A percentile compares a stretch with the other conserved stretches of the same genome.
phyloP scores from a whole-genome alignment of 2,888 invertebrate genomes.

The Plagodis pulveraria region DNA sequence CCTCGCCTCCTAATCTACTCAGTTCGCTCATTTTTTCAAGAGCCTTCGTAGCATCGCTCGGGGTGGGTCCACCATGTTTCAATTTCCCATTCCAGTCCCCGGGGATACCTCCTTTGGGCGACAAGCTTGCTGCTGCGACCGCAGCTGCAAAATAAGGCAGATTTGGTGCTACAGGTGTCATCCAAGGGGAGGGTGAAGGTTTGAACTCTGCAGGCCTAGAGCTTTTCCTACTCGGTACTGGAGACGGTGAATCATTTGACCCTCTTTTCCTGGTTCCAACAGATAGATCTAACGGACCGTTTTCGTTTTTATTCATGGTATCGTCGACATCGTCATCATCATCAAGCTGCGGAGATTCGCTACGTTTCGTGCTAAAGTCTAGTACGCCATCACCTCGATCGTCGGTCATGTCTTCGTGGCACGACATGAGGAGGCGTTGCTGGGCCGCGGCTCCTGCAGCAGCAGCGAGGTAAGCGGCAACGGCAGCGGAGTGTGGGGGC shows the following conservation, averaged over 20 bases:
- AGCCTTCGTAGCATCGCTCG: constrained; percentile 94
- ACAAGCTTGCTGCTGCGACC: constrained; percentile 90
- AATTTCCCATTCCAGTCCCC: constrained; percentile 92
- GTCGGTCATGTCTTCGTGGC: constrained; percentile 88
- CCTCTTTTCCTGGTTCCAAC: constrained; percentile 90
- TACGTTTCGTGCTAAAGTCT: constrained; percentile 92
- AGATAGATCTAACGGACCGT: constrained; percentile 92
- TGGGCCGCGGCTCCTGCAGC: constrained; percentile 90
- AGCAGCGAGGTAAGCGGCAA: constrained; percentile 92
- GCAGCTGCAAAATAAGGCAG: constrained; percentile 93
- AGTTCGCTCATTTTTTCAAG: constrained; percentile 96
- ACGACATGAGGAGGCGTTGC: constrained; percentile 91
- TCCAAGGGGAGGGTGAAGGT: constrained; percentile 90
- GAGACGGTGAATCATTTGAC: constrained; percentile 86
- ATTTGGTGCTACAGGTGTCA: constrained; percentile 91
- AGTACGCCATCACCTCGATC: constrained; percentile 88
- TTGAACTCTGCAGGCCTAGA: constrained; percentile 88
- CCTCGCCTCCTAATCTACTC: constrained; percentile 93
- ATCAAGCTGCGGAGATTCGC: constrained; percentile 74
- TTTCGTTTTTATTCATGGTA: constrained; percentile 89
- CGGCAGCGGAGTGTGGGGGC: constrained; percentile 92
- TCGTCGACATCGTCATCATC: constrained; percentile 87
- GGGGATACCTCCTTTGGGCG: constrained; percentile 88
- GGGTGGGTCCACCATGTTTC: constrained; percentile 87
- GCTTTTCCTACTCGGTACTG: constrained; percentile 87